Evolutionary conservation across 2,113 vertebrate genomes (phyloP).

Genomic region (Cyanoramphus novaezelandiae): DNA sequence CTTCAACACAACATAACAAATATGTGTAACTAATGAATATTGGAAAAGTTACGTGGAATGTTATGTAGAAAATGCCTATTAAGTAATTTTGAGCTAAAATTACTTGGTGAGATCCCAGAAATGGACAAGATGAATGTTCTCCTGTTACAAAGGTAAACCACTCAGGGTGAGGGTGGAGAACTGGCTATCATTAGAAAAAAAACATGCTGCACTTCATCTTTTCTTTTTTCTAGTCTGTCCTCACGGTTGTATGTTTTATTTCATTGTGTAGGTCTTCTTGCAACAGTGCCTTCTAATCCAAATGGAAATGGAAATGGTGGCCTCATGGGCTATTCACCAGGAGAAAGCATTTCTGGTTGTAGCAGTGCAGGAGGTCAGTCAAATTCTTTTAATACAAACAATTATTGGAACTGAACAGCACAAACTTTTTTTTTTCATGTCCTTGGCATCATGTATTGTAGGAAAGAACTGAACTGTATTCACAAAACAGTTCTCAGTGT

Average conservation of each 20-base stretch:
- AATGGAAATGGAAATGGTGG: constrained; percentile 77
- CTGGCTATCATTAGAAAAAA: not conserved
- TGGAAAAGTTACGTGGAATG: not conserved
- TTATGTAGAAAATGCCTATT: not conserved
- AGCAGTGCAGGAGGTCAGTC: constrained; percentile 73
- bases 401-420: not conserved
- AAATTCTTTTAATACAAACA: not conserved
- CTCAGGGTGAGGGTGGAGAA: not conserved
- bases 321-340: constrained; percentile 74
- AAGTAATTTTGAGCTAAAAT: not conserved
- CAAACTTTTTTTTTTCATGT: not conserved
- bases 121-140: not conserved
- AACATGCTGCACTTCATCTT: not conserved
- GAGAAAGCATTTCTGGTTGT: constrained; percentile 71
- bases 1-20: rapidly evolving
- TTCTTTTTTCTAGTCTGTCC: not conserved
- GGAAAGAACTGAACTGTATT: not conserved
- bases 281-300: constrained; percentile 86
- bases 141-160: not conserved
- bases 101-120: not conserved
- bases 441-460: not conserved
- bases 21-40: not conserved
- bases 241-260: not conserved
- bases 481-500: not conserved
- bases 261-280: constrained; percentile 82